Base-by-base conservation (phyloP, 2,888 invertebrate species). In the Drosophila planitibia region DNA sequence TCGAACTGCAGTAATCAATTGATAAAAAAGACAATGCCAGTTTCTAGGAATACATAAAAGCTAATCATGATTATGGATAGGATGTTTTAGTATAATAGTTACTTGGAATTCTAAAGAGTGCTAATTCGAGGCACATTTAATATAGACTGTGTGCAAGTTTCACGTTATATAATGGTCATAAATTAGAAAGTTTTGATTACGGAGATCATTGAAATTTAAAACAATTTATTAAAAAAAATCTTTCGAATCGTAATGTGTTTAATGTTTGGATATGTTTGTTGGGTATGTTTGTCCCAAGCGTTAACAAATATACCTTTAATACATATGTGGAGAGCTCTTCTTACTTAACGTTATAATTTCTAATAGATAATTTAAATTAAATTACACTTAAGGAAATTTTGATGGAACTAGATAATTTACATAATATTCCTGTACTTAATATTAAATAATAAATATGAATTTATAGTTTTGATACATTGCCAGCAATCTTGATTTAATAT, bases 1-100 rank as follows among this genome's bases (percentile, higher is more conserved):
- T 33, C 25, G 30, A 62, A 19, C n/a, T 54, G 22, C 19, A 5
- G 35, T 1, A n/a, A 30, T 16, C 39, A 28, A 62, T 74, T 58
- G 51, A 63, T 52, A 41, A 39, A 33, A 3, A 28, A 25, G 33
- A 22, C 47, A 9, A 47, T 25, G 47, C 9, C 28, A n/a, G 10
- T 5, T 53, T 35, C 28, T 22, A 22, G 22, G 39, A 51, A 51
- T 28, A 35, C 10, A 58, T 33, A 28, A 47, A 59, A 44, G 30
- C 49, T 37, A 41, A 39, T 55, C 32, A 25, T 49, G 9, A 28
- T 19, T 32, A 28, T 33, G 37, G 12, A 12, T 19, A 30, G 22
- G 16, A 49, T 59, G 16, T 16, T 25, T 64, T 14, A 4, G 12
- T 16, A 49, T 64, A 49, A 30, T 47, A 25, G 10, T 30, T 37